Evolutionary conservation across 2,797 vertebrate genomes (phyloP).

Genomic region (Mus caroli): DNA sequence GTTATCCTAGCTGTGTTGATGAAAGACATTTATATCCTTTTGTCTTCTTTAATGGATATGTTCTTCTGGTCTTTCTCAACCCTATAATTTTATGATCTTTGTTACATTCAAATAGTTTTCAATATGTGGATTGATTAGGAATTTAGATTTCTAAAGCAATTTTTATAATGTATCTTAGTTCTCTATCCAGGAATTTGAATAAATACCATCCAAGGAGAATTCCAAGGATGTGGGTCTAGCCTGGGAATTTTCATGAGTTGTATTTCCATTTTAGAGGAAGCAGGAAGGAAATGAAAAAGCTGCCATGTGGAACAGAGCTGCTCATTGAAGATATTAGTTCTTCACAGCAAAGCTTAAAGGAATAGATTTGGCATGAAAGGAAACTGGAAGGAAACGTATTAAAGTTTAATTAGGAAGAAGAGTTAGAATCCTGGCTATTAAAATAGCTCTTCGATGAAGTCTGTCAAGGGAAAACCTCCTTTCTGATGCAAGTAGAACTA

Average conservation of each 20-base stretch:
- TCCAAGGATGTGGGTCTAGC: neutral
- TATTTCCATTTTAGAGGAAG: neutral
- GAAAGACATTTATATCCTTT: neutral
- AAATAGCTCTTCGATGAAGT: neutral
- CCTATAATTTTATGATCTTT: slow-evolving; percentile 23
- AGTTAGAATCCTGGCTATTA: neutral
- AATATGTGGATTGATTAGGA: slow-evolving; percentile 6
- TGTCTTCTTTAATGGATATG: neutral
- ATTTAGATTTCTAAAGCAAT: neutral
- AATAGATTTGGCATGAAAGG: neutral
- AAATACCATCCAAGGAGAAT: neutral
- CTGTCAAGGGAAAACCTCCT: neutral
- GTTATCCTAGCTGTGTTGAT: neutral
- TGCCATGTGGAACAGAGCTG: neutral
- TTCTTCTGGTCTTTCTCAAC: neutral
- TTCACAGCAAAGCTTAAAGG: slow-evolving; percentile 11
- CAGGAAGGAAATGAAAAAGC: neutral
- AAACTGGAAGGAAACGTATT: slow-evolving; percentile 38
- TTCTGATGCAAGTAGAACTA: neutral
- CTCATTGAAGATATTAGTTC: slow-evolving; percentile 11
- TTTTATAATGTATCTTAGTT: slow-evolving; percentile 16
- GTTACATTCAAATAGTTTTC: neutral
- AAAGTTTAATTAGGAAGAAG: slow-evolving; percentile 17
- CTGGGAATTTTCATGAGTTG: slow-evolving; percentile 20
- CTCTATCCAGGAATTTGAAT: neutral